Evolutionary conservation across 2,113 vertebrate genomes (phyloP).

Genomic region (Cricetomys ansorgei): DNA sequence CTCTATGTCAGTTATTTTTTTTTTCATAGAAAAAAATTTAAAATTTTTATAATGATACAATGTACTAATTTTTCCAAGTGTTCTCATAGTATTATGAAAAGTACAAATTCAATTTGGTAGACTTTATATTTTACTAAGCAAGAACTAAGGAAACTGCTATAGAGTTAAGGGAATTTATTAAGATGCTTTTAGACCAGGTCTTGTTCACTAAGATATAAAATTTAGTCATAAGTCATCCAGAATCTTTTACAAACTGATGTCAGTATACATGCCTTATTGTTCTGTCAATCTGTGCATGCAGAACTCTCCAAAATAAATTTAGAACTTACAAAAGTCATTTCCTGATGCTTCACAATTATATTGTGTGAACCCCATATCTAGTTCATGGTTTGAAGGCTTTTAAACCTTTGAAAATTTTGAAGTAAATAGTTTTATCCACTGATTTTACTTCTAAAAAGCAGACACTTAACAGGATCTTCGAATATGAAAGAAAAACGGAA

Average conservation of each 20-base stretch:
- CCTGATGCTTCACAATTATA: not conserved
- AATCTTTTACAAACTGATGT: not conserved
- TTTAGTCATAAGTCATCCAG: not conserved
- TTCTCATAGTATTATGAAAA: not conserved
- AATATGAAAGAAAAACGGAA: not conserved
- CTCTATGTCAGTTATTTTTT: accelerated
- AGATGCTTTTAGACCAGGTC: not conserved
- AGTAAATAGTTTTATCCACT: not conserved
- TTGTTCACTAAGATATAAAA: not conserved
- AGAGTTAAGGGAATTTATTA: not conserved
- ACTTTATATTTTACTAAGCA: not conserved
- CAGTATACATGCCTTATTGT: not conserved
- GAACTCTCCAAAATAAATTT: not conserved
- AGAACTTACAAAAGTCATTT: not conserved
- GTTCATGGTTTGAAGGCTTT: not conserved
- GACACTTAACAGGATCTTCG: not conserved
- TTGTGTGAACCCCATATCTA: not conserved
- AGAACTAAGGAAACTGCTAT: not conserved
- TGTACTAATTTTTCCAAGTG: not conserved
- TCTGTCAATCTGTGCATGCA: not conserved
- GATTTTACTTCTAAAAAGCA: not conserved
- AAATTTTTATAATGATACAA: not conserved
- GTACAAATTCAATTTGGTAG: not conserved
- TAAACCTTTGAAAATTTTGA: not conserved
- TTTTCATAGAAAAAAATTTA: not conserved